Percentiles rank a stretch among this genome's conserved stretches.
These are phyloP conservation scores for Verasper variegatus DNA, from an alignment of 2,113 vertebrate genomes.

Conservation along the genomic window DNA sequence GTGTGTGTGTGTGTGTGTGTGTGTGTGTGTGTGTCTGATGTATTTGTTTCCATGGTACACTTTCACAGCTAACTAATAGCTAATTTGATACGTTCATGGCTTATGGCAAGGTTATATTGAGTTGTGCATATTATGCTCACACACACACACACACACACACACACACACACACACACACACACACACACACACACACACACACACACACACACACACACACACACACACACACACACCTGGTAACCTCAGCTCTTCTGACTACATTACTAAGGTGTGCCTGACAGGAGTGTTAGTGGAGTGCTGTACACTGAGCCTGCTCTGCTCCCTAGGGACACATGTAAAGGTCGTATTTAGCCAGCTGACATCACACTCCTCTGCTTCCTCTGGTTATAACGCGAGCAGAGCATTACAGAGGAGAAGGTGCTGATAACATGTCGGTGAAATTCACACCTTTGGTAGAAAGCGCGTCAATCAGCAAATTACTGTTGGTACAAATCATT, in stretches of 20 bases:
- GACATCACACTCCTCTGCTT: conserved; percentile 22
- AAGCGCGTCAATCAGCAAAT: conserved; percentile 9
- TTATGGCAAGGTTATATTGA: conserved; percentile 63
- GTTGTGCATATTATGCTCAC: conserved; percentile 26
- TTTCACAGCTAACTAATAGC: conserved; percentile 24
- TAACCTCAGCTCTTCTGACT: conserved; percentile 8
- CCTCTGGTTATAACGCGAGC: conserved; percentile 19
- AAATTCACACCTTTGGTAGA: conserved; percentile 11
- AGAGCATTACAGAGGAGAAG: conserved; percentile 10
- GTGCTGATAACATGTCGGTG: not conserved
- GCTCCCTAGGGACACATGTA: conserved; percentile 32
- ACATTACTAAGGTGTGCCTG: conserved; percentile 24
- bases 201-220: not conserved
- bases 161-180: conserved; percentile 3
- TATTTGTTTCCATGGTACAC: conserved; percentile 18
- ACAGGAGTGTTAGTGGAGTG: conserved; percentile 29
- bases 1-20: conserved; percentile 7
- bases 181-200: conserved; percentile 4
- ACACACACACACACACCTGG: conserved; percentile 7
- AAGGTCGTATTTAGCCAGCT: conserved; percentile 64
- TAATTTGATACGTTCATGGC: conserved; percentile 38
- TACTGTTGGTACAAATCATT: not conserved
- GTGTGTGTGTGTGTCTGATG: conserved; percentile 2
- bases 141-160: conserved; percentile 1
- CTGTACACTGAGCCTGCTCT: conserved; percentile 15